Conservation (phyloP, 2,888 invertebrate species). For the Dastarcus helophoroides region DNA sequence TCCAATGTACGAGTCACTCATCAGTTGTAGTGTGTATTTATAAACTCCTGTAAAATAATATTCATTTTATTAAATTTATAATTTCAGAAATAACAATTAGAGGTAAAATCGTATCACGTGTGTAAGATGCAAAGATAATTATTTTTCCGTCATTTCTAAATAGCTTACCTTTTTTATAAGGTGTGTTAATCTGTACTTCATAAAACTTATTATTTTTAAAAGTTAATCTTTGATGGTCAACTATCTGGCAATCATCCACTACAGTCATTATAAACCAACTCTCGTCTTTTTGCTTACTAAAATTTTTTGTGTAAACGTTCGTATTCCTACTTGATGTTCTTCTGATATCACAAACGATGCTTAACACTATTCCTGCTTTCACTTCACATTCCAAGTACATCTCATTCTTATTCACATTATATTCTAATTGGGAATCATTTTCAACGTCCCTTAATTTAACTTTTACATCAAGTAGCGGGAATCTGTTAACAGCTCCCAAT, state of each 20-base stretch:
- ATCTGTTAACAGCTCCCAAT: constrained; percentile 22
- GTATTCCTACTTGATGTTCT: constrained; percentile 27
- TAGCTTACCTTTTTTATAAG: constrained; percentile 40
- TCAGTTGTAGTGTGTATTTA: constrained; percentile 67
- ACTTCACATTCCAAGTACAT: constrained; percentile 33
- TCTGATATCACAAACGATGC: constrained; percentile 24
- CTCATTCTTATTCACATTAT: constrained; percentile 10
- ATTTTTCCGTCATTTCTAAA: constrained; percentile 3
- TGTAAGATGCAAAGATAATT: not conserved
- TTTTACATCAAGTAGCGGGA: constrained; percentile 28
- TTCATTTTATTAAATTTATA: too few relatives aligned
- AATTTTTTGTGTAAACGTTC: constrained; percentile 68
- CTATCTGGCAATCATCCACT: constrained; percentile 55
- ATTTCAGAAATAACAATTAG: constrained; percentile 5
- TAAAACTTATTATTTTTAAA: constrained; percentile 40
- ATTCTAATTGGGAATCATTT: constrained; percentile 10
- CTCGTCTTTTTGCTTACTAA: constrained; percentile 89
- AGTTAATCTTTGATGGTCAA: constrained; percentile 68
- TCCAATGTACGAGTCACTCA: constrained; percentile 89
- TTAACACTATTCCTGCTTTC: constrained; percentile 30
- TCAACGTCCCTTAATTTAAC: constrained; percentile 17
- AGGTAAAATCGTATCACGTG: not conserved
- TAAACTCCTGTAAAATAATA: constrained; percentile 50
- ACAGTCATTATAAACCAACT: constrained; percentile 91
- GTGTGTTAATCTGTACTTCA: constrained; percentile 51